Evolutionary conservation across 2,797 vertebrate genomes (phyloP), one percentile per base, ranked within the genome.

Genomic region (Nasua narica): DNA sequence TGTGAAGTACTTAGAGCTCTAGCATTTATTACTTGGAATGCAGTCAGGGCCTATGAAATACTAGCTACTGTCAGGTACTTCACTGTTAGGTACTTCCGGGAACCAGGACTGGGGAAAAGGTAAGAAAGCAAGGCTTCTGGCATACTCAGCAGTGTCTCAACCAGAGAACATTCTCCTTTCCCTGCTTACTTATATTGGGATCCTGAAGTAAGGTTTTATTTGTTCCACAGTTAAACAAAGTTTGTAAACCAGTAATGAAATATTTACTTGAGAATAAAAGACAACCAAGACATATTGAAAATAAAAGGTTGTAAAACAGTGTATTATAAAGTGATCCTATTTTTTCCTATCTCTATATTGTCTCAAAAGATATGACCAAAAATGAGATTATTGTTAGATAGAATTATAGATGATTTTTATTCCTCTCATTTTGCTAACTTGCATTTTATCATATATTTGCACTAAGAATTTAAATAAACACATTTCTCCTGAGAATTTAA

Each of bases 401-500:
- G 13, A 86, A 67, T 90, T 62, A 50, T 79, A 83, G 14, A 79
- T 69, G 65, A 35, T 4, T 58, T 94, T 83, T 86, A 70, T 74
- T 94, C 40, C 85, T 97, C 58, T 79, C n/a, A 76, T 83, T 87
- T 90, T 93, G n/a, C 6, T 82, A 96, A 86, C 65, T 52, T 86
- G 13, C 10, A 91, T 70, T 95, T 94, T 54, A 40, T 58, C 81
- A 77, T 32, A 54, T 83, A 81, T 93, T 97, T 96, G 19, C 11
- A 88, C 29, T 76, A 77, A 81, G 32, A 81, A 87, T 78, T 88
- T 94, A 89, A 82, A n/a, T 93, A 50, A 60, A 52, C 48, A 60
- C 9, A 56, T 74, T 78, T 97, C 50, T 95, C 46, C 89, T 70
- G 91, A 70, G 13, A 97, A 82, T 86, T 90, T 94, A 91, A 93